Evolutionary conservation across 2,888 invertebrate genomes (phyloP).

Genomic region (Xanthostigma xanthostigma): DNA sequence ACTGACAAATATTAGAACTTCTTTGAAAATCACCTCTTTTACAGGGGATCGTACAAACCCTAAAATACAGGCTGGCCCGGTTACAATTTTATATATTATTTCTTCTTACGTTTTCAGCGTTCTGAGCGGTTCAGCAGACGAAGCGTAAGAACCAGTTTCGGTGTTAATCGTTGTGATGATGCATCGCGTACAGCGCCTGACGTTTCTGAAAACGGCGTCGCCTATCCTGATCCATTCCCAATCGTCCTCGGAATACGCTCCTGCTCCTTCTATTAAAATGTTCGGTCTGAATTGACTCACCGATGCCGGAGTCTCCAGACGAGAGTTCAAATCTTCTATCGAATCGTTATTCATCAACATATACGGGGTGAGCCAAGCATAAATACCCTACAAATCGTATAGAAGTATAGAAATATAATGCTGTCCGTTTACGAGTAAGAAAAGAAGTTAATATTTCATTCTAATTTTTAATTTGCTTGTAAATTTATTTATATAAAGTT

Average conservation of each 20-base stretch:
- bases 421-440: not conserved
- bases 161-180: constrained; percentile 30
- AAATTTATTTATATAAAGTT: no score
- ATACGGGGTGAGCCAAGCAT: constrained; percentile 36
- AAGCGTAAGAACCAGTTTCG: constrained; percentile 28
- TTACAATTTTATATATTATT: no score
- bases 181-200: constrained; percentile 40
- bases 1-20: no score
- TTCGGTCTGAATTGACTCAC: constrained; percentile 39
- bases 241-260: constrained; percentile 34
- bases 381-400: constrained; percentile 29
- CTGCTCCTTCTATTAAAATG: constrained; percentile 32
- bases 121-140: constrained; percentile 32
- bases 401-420: not conserved
- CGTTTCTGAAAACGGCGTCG: constrained; percentile 30
- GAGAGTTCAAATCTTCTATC: constrained; percentile 32
- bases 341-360: constrained; percentile 36
- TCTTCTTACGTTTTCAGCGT: constrained; percentile 32
- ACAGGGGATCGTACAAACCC: no score
- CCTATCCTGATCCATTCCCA: constrained; percentile 44
- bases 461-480: no score
- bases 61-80: no score
- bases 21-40: no score
- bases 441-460: not conserved
- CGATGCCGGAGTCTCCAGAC: constrained; percentile 27